Conservation (phyloP, 30 jellyfish, hydroid and myxozoan genomes). For the Aurelia aurita region DNA sequence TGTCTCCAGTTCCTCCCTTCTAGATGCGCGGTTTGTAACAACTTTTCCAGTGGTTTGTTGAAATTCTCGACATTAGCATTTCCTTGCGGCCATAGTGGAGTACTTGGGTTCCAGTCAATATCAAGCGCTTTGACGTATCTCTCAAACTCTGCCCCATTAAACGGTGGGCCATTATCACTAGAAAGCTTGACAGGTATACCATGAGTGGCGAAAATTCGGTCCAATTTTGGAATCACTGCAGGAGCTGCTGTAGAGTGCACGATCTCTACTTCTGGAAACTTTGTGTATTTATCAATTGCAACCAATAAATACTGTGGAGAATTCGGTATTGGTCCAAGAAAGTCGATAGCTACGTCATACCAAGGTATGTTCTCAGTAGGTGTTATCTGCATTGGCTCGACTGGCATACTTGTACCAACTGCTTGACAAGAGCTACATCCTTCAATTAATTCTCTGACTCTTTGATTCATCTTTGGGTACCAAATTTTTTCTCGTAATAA, state of each 20-base stretch:
- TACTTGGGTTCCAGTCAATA: too few relatives aligned
- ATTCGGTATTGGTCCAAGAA: constrained; percentile 72
- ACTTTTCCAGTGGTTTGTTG: constrained; percentile 33
- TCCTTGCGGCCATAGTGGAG: too few relatives aligned
- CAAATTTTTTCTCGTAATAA: constrained; percentile 54
- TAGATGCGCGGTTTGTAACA: constrained; percentile 28
- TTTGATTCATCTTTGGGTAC: constrained; percentile 54
- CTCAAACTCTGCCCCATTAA: too few relatives aligned
- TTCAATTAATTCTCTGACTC: constrained; percentile 5
- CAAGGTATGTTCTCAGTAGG: constrained; percentile 45
- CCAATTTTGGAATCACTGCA: constrained; percentile 44
- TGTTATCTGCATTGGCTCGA: constrained; percentile 58
- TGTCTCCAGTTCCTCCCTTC: constrained; percentile 68
- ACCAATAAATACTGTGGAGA: constrained; percentile 44
- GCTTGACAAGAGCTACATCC: constrained; percentile 73
- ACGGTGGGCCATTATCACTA: too few relatives aligned
- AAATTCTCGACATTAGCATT: constrained; percentile 52
- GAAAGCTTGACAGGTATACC: too few relatives aligned
- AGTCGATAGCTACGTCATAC: constrained; percentile 64
- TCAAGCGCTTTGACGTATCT: too few relatives aligned
- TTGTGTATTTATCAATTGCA: constrained; percentile 44
- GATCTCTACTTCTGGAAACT: constrained; percentile 68
- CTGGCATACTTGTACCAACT: constrained; percentile 18
- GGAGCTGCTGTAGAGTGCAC: constrained; percentile 67
- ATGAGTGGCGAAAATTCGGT: constrained; percentile 58